Percentiles rank a stretch among this genome's conserved stretches.
phyloP scores from a whole-genome alignment of 2,113 vertebrate genomes.

The Mionectes macconnelli region DNA sequence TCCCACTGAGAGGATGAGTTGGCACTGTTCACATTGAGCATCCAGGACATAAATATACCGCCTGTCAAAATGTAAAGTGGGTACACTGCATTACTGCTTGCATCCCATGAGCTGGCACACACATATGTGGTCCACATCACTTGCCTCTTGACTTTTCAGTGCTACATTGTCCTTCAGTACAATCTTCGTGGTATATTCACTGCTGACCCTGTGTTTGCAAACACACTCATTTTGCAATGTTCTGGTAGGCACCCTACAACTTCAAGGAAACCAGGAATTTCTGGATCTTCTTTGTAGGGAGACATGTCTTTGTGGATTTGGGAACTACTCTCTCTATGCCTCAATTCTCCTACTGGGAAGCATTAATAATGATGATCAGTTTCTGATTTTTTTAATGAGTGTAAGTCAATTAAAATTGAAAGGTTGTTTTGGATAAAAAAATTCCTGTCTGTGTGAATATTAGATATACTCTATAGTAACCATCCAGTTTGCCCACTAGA shows the following conservation, averaged over 20 bases:
- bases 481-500: not conserved
- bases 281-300: not conserved
- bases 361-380: not conserved
- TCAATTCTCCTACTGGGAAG: not conserved
- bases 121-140: no score
- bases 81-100: not conserved
- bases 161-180: not conserved
- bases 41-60: not conserved
- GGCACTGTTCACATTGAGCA: not conserved
- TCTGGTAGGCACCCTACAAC: not conserved
- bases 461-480: not conserved
- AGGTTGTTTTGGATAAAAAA: not conserved
- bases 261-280: not conserved
- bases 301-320: not conserved
- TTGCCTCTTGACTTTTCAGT: not conserved
- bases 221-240: not conserved
- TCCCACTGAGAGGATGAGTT: not conserved
- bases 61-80: not conserved
- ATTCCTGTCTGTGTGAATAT: not conserved
- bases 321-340: not conserved
- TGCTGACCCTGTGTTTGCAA: not conserved
- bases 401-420: not conserved
- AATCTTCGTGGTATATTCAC: not conserved
- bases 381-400: not conserved
- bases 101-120: not conserved